These are phyloP conservation scores for Perca fluviatilis DNA, from an alignment of 2,113 vertebrate genomes.

Conservation along the genomic window DNA sequence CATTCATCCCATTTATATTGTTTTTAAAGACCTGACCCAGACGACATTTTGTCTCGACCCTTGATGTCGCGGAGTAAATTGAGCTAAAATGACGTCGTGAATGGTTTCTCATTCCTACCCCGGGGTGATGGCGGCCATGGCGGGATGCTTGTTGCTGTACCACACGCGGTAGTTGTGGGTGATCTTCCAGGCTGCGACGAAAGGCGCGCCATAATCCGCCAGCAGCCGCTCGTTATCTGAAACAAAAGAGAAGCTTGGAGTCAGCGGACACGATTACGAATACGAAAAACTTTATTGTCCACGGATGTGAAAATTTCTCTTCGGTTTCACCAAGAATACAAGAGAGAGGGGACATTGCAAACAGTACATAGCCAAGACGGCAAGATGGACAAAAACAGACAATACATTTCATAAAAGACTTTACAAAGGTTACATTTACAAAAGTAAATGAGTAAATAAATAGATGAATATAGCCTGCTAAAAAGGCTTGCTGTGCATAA, in stretches of 20 bases:
- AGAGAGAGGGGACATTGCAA: too few relatives aligned
- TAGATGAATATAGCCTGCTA: too few relatives aligned
- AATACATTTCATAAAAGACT: too few relatives aligned
- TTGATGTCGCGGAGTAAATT: not conserved
- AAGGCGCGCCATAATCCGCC: slow-evolving; percentile 91
- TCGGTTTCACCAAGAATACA: too few relatives aligned
- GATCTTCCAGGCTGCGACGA: slow-evolving; percentile 93
- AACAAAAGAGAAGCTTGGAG: not conserved
- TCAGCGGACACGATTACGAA: not conserved
- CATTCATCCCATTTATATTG: too few relatives aligned
- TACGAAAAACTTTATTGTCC: too few relatives aligned
- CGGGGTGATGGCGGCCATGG: slow-evolving; percentile 90
- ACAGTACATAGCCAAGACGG: too few relatives aligned
- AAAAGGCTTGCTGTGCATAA: too few relatives aligned
- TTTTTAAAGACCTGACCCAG: not conserved
- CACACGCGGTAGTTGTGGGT: slow-evolving; percentile 97
- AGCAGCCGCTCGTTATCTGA: slow-evolving; percentile 94
- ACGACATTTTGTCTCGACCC: not conserved
- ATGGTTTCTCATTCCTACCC: slow-evolving; percentile 85
- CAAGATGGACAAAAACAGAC: too few relatives aligned
- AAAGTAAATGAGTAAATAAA: too few relatives aligned
- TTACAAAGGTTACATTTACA: too few relatives aligned
- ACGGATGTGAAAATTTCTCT: too few relatives aligned
- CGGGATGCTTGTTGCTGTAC: slow-evolving; percentile 94
- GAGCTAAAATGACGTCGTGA: not conserved